phyloP scores from a whole-genome alignment of 2,113 vertebrate genomes.

The Telmatochromis bifrenatus region DNA sequence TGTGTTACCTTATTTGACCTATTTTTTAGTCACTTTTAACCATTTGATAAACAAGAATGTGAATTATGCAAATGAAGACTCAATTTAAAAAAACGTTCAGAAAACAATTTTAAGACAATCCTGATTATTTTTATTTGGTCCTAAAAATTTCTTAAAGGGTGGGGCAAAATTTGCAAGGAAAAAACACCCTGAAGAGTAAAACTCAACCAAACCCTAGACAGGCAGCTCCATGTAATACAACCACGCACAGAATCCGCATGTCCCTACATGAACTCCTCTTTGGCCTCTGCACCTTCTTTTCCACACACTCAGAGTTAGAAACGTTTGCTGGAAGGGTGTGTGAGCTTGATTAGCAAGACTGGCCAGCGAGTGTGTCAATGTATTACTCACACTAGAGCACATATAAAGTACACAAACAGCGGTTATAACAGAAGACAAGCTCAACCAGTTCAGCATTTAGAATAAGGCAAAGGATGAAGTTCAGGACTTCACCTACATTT shows the following conservation, averaged over 20 bases:
- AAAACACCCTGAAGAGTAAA: background rate
- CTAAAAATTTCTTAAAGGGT: background rate
- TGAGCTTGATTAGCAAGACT: conserved; percentile 49
- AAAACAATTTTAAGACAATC: background rate
- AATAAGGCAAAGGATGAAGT: background rate
- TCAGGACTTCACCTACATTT: background rate
- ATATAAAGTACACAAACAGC: background rate
- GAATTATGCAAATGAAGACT: background rate
- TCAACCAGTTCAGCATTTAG: background rate
- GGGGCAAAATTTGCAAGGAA: background rate
- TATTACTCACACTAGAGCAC: conserved; percentile 9
- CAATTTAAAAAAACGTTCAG: fast-evolving
- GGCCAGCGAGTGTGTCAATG: background rate
- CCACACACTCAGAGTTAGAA: background rate
- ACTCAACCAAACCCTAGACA: background rate
- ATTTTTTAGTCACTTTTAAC: background rate
- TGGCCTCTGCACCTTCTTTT: conserved; percentile 20
- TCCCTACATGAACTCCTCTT: conserved; percentile 11
- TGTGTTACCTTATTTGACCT: background rate
- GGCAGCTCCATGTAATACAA: background rate
- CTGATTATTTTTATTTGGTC: background rate
- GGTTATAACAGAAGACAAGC: background rate
- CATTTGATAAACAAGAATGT: background rate
- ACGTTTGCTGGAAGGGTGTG: conserved; percentile 45
- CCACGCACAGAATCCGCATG: conserved; percentile 16